These are phyloP conservation scores for Tethya wilhelma DNA, from an alignment of 37 sponge, comb jelly and placozoan species.

Conservation along the genomic window DNA sequence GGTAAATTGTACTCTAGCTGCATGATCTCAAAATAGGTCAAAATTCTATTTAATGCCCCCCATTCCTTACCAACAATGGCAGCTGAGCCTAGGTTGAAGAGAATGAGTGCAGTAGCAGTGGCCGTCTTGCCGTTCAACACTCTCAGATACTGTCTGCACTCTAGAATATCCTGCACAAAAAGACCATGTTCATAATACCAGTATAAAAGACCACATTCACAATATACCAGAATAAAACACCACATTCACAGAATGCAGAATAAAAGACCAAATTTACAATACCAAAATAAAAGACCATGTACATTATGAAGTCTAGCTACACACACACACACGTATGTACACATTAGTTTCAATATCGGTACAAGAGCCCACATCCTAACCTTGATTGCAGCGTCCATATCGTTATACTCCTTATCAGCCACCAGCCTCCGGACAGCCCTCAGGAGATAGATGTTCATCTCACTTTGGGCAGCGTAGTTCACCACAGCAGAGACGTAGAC, in stretches of 20 bases:
- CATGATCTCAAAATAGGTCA: too few relatives aligned
- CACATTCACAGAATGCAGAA: not conserved
- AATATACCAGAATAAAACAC: too few relatives aligned
- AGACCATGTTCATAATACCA: too few relatives aligned
- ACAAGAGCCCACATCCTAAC: too few relatives aligned
- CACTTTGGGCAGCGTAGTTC: conserved; percentile 75
- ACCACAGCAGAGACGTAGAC: conserved; percentile 66
- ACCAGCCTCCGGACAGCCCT: conserved; percentile 42
- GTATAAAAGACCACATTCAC: not conserved
- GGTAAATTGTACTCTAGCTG: too few relatives aligned
- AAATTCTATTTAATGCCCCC: too few relatives aligned
- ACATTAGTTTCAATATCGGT: not conserved
- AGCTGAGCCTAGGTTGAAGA: conserved; percentile 66
- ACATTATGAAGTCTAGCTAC: not conserved
- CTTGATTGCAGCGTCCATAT: conserved; percentile 60
- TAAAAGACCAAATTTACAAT: not conserved
- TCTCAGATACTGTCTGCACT: conserved; percentile 46
- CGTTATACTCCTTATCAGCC: conserved; percentile 38
- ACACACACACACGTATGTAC: not conserved
- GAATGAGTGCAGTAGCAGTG: conserved; percentile 56
- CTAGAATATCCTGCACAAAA: conserved; percentile 51
- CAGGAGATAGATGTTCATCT: conserved; percentile 70
- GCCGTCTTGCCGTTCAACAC: conserved; percentile 75
- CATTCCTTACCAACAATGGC: conserved; percentile 52
- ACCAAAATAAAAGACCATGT: not conserved